These are phyloP conservation scores for Rhogogaster chlorosoma DNA, from an alignment of 2,888 invertebrate genomes.

Conservation along the genomic window DNA sequence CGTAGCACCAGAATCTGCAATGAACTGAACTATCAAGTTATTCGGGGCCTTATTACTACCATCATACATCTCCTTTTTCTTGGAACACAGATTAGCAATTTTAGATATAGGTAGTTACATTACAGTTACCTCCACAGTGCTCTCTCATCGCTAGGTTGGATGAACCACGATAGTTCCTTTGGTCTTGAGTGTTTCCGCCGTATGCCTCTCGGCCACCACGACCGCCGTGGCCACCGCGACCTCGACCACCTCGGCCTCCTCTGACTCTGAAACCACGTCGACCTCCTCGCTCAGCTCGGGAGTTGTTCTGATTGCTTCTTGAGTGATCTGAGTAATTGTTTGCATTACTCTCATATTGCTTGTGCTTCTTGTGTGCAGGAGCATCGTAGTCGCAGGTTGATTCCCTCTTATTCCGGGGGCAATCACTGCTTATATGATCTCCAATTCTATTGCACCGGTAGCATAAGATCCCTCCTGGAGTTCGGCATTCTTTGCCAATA, in stretches of 20 bases:
- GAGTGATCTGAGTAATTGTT: no score
- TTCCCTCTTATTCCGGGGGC: background rate
- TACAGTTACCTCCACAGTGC: no score
- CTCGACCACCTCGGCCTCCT: background rate
- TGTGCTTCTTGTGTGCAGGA: background rate
- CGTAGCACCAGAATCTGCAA: no score
- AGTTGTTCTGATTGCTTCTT: no score
- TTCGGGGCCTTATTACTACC: no score
- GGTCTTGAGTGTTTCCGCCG: conserved; percentile 8
- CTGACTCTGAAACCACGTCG: background rate
- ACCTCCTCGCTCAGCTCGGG: background rate
- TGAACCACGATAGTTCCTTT: conserved; percentile 50
- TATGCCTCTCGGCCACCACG: background rate
- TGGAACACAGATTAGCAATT: no score
- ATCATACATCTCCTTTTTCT: no score
- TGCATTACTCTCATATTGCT: background rate
- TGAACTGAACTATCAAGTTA: no score
- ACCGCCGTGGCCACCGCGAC: background rate
- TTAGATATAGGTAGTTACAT: no score
- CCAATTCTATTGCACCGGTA: background rate
- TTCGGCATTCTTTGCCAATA: background rate
- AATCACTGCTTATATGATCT: background rate
- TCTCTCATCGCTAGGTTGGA: conserved; percentile 26
- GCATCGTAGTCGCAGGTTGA: background rate
- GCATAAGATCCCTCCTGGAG: background rate